These are phyloP conservation scores for Phataginus tricuspis DNA, from an alignment of 2,797 vertebrate genomes.

Conservation along the genomic window DNA sequence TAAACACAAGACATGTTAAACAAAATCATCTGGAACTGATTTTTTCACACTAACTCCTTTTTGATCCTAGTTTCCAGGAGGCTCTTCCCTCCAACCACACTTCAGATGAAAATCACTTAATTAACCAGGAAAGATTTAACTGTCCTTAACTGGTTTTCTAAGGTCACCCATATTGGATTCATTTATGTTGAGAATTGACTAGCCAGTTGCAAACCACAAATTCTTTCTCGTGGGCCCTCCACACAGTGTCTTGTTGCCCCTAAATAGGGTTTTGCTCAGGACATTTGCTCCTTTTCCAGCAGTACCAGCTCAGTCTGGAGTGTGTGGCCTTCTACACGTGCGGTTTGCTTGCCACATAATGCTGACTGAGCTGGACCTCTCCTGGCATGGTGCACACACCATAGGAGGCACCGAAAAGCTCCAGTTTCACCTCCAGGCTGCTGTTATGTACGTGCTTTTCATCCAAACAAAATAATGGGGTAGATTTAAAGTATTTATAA, in stretches of 20 bases:
- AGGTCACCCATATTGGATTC: not conserved
- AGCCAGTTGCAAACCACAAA: not conserved
- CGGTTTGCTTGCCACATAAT: not conserved
- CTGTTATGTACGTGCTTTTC: conserved; percentile 42
- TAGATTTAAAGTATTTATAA: conserved; percentile 60
- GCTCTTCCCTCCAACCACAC: not conserved
- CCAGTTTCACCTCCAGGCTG: conserved; percentile 33
- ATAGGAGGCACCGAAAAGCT: not conserved
- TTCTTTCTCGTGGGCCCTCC: not conserved
- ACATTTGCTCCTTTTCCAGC: not conserved
- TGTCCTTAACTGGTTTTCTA: conserved; percentile 4
- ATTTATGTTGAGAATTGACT: conserved; percentile 7
- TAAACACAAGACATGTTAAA: conserved; percentile 51
- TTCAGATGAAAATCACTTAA: conserved; percentile 56
- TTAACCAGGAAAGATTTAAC: conserved; percentile 36
- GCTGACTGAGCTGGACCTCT: not conserved
- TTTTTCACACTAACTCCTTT: conserved; percentile 40
- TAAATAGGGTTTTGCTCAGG: not conserved
- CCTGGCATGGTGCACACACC: not conserved
- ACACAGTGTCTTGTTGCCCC: not conserved
- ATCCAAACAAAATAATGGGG: conserved; percentile 44
- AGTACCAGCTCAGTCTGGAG: not conserved
- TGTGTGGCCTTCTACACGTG: not conserved
- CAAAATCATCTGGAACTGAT: conserved; percentile 62
- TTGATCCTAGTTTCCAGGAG: conserved; percentile 28